Conservation (phyloP, 2,797 vertebrate species). For the Coregonus suidteri region DNA sequence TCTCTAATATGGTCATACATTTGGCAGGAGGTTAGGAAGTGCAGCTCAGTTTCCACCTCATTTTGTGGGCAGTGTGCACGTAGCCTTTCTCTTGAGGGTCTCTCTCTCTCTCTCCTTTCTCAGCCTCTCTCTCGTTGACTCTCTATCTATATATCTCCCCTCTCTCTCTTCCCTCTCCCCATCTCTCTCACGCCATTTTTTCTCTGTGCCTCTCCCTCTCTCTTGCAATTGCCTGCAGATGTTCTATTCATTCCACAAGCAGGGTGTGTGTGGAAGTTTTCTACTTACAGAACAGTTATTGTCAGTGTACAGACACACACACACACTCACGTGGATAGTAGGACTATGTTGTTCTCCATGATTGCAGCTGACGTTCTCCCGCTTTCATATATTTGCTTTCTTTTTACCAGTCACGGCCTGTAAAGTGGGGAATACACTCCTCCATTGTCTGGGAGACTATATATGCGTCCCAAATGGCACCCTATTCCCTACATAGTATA, state of each 20-base stretch:
- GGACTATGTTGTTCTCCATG: slow-evolving; percentile 14
- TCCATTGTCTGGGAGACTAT: background rate
- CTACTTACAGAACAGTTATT: slow-evolving; percentile 28
- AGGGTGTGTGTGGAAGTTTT: slow-evolving; percentile 57
- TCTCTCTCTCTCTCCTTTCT: background rate
- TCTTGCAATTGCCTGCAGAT: slow-evolving; percentile 54
- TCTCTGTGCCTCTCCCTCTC: slow-evolving; percentile 12
- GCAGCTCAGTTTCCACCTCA: too few species aligned
- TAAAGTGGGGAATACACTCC: background rate
- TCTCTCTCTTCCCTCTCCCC: slow-evolving; percentile 18
- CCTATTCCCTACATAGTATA: background rate
- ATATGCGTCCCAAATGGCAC: background rate
- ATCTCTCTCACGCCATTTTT: background rate
- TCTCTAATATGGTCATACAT: too few species aligned
- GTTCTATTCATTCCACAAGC: slow-evolving; percentile 55
- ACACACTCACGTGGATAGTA: slow-evolving; percentile 29
- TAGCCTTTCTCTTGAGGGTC: background rate
- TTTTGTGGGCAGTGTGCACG: too few species aligned
- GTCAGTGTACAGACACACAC: slow-evolving; percentile 11
- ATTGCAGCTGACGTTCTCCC: slow-evolving; percentile 33
- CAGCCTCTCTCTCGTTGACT: background rate
- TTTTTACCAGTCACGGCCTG: slow-evolving; percentile 19
- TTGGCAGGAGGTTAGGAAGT: too few species aligned
- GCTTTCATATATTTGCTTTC: slow-evolving; percentile 6
- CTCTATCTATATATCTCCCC: slow-evolving; percentile 16